A percentile compares a stretch with the other conserved stretches of the same genome.
Conservation (phyloP, 1,140 invertebrate genomes). For the Meloidogyne floridensis region DNA sequence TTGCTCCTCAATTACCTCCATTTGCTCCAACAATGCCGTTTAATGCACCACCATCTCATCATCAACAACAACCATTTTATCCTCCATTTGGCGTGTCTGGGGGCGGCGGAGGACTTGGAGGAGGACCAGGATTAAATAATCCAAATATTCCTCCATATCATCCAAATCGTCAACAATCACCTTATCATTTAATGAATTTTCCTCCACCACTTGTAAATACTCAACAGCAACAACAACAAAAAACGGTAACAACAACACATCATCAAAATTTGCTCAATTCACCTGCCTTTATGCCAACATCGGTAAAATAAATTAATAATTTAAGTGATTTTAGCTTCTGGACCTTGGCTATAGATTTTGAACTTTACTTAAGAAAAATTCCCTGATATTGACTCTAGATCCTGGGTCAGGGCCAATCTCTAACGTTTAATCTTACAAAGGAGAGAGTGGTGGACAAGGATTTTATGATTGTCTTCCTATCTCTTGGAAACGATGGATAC, state of each 20-base stretch:
- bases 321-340: not conserved
- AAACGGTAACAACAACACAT: not conserved
- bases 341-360: too few relatives aligned
- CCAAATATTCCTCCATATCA: not conserved
- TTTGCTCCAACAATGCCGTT: too few relatives aligned
- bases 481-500: too few relatives aligned
- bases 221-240: constrained; percentile 27
- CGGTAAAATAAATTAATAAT: not conserved
- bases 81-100: constrained; percentile 3
- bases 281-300: constrained; percentile 28
- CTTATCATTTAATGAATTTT: not conserved
- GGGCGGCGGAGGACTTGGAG: too few relatives aligned
- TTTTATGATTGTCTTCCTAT: too few relatives aligned
- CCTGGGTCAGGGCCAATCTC: too few relatives aligned
- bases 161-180: constrained; percentile 14
- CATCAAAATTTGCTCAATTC: constrained; percentile 29
- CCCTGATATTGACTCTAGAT: too few relatives aligned
- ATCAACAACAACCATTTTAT: not conserved
- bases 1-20: too few relatives aligned
- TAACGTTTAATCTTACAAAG: too few relatives aligned
- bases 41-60: not conserved
- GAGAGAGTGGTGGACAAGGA: too few relatives aligned
- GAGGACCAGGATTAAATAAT: not conserved
- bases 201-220: constrained; percentile 20
- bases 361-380: too few relatives aligned